Conservation (phyloP, 2,888 invertebrate genomes). For the Cephus runcator region DNA sequence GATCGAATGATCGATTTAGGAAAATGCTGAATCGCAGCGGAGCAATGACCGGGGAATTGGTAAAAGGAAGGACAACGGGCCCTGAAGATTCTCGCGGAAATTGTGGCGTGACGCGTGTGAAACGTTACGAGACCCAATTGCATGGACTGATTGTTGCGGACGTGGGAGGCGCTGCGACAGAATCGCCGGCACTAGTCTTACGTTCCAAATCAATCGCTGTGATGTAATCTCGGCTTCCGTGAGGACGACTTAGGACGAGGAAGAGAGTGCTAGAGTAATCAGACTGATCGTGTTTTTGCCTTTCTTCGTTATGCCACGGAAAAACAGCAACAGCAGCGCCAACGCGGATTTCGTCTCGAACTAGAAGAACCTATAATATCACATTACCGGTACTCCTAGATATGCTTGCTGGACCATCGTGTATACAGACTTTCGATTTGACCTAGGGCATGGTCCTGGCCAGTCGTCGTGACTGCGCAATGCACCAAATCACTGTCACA, state of each 20-base stretch:
- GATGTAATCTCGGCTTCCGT: background rate
- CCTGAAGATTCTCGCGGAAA: conserved; percentile 12
- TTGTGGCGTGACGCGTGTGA: conserved; percentile 30
- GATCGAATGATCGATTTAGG: background rate
- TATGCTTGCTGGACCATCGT: background rate
- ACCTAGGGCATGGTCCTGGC: background rate
- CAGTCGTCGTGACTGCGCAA: no score
- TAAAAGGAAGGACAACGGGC: background rate
- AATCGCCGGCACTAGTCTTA: background rate
- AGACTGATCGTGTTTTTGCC: background rate
- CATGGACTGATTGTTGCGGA: conserved; percentile 39
- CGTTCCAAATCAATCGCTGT: background rate
- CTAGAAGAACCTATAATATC: background rate
- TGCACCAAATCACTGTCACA: no score
- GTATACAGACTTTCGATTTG: background rate
- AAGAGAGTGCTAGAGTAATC: background rate
- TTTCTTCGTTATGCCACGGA: background rate
- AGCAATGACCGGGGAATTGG: background rate
- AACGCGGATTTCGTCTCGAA: background rate
- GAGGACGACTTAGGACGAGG: background rate
- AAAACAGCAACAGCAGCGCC: background rate
- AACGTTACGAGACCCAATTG: conserved; percentile 32
- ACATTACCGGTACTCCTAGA: background rate
- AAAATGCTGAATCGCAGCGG: background rate
- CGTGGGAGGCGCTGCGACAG: conserved; percentile 18